Evolutionary conservation across 2,888 invertebrate genomes (phyloP), one percentile per base, ranked within the genome.

Genomic region (Pyrrhia umbra): DNA sequence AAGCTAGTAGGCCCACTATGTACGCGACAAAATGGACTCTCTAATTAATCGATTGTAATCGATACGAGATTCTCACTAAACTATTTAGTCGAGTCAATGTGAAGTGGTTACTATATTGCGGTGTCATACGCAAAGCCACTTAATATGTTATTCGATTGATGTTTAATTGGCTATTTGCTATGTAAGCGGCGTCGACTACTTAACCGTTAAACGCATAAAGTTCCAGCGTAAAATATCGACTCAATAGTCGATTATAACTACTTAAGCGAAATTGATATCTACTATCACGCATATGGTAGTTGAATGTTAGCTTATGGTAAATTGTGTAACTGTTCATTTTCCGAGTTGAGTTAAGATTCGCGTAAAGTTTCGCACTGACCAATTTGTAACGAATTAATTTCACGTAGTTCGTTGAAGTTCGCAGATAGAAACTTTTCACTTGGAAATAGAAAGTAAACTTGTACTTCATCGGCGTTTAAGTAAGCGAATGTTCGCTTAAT

Each of bases 351-450:
- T 49, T 37, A 42, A 6, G 62, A 52, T 60, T 73, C 46, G 65
- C 63, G 52, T 68, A 52, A 68, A 58, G 57, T 64, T 70, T 69
- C 64, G 60, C 67, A 65, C 60, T 63, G 73, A 78, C 69, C 61
- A 75, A 75, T 72, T 49, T 64, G 45, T 63, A 55, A 60, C 43
- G 37, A 64, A 63, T 51, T 64, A 58, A 18, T 49, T 47, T 45
- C 20, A 54, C 40, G 52, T 62, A 56, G 67, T 59, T 76, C 64
- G 15, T 52, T 18, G 37, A 43, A 61, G 49, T 69, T 63, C 51
- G 56, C 30, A 15, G 55, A 4, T 66, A 68, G 70, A 52, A 74
- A 74, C 43, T 55, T 34, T 68, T 56, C 63, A 71, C 61, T 66
- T 54, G 65, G n/a, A 37, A 50, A 57, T 60, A 52, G 10, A 27